Evolutionary conservation across 2,797 vertebrate species (phyloP).

Genomic region (Rhabdomys pumilio): DNA sequence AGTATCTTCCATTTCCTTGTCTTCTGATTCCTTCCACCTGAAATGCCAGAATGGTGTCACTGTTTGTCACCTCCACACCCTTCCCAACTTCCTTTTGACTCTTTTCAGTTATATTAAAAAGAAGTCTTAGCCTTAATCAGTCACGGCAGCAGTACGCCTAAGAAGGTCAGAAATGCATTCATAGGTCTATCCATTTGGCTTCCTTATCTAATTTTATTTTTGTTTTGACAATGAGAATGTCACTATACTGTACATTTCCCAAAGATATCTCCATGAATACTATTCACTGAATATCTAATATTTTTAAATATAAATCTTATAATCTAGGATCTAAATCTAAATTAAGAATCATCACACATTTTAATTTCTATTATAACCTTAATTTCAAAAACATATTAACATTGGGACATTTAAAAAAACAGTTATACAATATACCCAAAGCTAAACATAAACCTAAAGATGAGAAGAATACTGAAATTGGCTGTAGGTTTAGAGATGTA

Average conservation of each 20-base stretch:
- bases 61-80: background rate
- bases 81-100: background rate
- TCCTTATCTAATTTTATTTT: background rate
- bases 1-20: background rate
- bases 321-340: background rate
- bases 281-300: background rate
- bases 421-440: background rate
- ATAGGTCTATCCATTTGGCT: background rate
- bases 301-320: background rate
- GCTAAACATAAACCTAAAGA: background rate
- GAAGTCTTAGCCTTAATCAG: background rate
- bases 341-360: background rate
- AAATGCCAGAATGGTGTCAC: background rate
- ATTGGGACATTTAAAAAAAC: background rate
- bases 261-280: background rate
- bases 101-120: background rate
- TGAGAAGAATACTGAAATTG: slow-evolving; percentile 27
- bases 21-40: background rate
- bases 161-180: background rate
- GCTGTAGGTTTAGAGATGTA: background rate
- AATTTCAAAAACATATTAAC: background rate
- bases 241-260: background rate
- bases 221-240: background rate
- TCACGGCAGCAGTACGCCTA: background rate
- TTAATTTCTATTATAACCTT: slow-evolving; percentile 20